Evolutionary conservation across 2,888 invertebrate genomes (phyloP).

Genomic region (Epirrita christyi): DNA sequence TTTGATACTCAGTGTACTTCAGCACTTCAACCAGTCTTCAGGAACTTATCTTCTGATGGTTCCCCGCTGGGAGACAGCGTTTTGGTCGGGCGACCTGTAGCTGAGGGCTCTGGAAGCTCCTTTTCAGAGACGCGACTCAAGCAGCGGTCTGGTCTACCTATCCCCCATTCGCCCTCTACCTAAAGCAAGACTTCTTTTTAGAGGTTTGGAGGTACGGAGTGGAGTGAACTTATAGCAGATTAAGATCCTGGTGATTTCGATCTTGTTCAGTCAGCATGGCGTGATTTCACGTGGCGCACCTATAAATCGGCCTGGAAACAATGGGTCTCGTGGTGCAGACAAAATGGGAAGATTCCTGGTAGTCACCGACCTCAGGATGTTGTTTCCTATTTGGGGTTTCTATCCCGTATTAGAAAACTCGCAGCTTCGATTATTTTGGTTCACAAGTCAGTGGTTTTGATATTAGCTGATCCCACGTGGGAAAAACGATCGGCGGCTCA

Average conservation of each 20-base stretch:
- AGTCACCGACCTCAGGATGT: slow-evolving; percentile 31
- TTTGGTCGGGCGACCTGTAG: slow-evolving; percentile 34
- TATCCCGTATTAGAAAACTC: slow-evolving; percentile 17
- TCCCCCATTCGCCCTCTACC: background rate
- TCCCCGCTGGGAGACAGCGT: slow-evolving; percentile 32
- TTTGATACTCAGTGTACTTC: slow-evolving; percentile 34
- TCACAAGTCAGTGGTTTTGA: slow-evolving; percentile 31
- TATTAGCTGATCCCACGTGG: slow-evolving; percentile 21
- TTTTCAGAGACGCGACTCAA: too few relatives aligned
- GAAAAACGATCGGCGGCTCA: background rate
- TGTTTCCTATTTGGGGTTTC: slow-evolving; percentile 20
- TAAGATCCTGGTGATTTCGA: too few relatives aligned
- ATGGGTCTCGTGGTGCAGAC: slow-evolving; percentile 34
- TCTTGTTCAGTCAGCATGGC: too few relatives aligned
- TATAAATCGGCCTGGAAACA: slow-evolving; percentile 34
- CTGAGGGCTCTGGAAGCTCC: slow-evolving; percentile 13
- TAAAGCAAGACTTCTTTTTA: slow-evolving; percentile 27
- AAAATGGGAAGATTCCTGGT: slow-evolving; percentile 19
- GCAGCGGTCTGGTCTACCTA: too few relatives aligned
- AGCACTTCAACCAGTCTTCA: slow-evolving; percentile 31
- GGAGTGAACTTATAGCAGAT: slow-evolving; percentile 15
- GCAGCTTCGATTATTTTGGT: slow-evolving; percentile 33
- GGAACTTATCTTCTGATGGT: slow-evolving; percentile 33
- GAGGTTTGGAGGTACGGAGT: slow-evolving; percentile 43
- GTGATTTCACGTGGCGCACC: too few relatives aligned